Evolutionary conservation across 1,140 invertebrate species (phyloP).

Genomic region (Drosophila pachea): DNA sequence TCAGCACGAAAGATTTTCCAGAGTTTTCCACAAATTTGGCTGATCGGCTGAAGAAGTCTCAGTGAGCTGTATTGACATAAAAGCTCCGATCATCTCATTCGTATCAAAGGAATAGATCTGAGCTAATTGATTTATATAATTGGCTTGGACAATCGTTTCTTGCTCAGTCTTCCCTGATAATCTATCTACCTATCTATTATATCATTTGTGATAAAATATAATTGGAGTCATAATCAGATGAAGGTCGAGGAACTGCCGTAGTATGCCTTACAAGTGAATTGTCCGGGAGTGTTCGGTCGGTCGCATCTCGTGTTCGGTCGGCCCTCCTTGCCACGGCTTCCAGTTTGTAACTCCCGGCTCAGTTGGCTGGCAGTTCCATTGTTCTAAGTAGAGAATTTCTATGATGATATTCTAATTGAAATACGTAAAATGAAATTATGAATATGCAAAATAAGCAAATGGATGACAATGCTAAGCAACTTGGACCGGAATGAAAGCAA

Average conservation of each 20-base stretch:
- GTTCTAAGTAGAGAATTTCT: conserved; percentile 60
- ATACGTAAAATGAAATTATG: conserved; percentile 78
- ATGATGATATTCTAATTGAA: conserved; percentile 77
- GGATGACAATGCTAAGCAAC: conserved; percentile 75
- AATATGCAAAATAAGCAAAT: conserved; percentile 78
- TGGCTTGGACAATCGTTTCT: too few relatives aligned
- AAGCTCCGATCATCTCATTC: too few relatives aligned
- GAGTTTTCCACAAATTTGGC: too few relatives aligned
- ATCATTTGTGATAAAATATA: too few relatives aligned
- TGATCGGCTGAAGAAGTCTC: too few relatives aligned
- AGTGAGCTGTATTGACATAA: too few relatives aligned
- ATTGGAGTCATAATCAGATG: too few relatives aligned
- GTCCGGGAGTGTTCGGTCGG: conserved; percentile 9
- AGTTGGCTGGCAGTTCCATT: conserved; percentile 47
- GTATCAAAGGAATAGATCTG: too few relatives aligned
- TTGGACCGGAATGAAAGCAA: conserved; percentile 38
- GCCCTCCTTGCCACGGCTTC: too few relatives aligned
- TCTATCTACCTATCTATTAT: too few relatives aligned
- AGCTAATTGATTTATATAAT: too few relatives aligned
- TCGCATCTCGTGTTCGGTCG: neutral
- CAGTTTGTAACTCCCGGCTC: neutral
- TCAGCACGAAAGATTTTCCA: conserved; percentile 56
- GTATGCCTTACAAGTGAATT: conserved; percentile 15
- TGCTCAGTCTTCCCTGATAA: too few relatives aligned
- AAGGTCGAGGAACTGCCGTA: neutral